These are phyloP conservation scores for Tenthredo mesomela DNA, from an alignment of 2,888 invertebrate genomes.

Conservation along the genomic window DNA sequence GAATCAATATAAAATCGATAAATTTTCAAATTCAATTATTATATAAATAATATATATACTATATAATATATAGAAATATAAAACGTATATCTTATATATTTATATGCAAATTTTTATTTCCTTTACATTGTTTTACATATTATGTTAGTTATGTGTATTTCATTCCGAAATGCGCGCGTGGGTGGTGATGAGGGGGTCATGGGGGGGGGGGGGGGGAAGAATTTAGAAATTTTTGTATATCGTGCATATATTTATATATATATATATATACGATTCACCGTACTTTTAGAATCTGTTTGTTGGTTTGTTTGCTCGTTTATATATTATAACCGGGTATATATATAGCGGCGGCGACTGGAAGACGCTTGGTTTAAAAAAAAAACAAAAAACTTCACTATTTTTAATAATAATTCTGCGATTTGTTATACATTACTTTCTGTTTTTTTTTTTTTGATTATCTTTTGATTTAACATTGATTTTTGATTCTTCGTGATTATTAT, in stretches of 20 bases:
- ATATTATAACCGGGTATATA: constrained; percentile 37
- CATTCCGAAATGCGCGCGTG: constrained; percentile 11
- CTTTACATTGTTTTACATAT: constrained; percentile 66
- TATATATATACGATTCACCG: constrained; percentile 14
- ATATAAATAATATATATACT: no score
- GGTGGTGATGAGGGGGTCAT: no score
- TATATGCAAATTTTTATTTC: constrained; percentile 73
- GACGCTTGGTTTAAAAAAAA: constrained; percentile 49
- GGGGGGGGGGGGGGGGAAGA: not conserved
- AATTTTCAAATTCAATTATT: not conserved
- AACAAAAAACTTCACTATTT: constrained; percentile 46
- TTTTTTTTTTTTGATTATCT: not conserved
- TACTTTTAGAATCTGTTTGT: not conserved
- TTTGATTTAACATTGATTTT: not conserved
- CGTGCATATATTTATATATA: not conserved
- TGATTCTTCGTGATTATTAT: not conserved
- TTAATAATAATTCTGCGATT: not conserved
- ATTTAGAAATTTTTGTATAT: not conserved
- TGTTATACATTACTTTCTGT: not conserved
- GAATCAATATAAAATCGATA: not conserved
- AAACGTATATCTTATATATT: constrained; percentile 74
- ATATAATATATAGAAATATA: not conserved
- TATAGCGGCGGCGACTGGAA: constrained; percentile 51
- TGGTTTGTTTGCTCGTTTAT: constrained; percentile 22
- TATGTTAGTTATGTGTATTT: constrained; percentile 17